Conservation (phyloP, 2,888 invertebrate genomes). For the Limulus polyphemus region DNA sequence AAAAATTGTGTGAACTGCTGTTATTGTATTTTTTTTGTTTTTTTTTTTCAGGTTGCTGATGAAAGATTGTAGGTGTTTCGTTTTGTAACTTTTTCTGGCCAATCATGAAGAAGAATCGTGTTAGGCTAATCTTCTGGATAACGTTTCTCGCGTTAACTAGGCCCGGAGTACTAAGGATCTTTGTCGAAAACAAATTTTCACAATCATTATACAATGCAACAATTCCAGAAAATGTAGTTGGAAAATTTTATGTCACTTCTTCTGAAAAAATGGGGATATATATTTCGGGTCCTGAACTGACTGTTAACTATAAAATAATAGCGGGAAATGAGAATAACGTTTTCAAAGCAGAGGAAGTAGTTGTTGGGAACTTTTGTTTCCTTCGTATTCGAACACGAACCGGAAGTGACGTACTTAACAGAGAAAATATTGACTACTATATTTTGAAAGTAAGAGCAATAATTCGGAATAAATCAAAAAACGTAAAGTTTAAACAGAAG, state of each 20-base stretch:
- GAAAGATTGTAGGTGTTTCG: too few species aligned
- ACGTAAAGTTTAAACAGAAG: slow-evolving; percentile 43
- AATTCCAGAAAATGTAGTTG: slow-evolving; percentile 82
- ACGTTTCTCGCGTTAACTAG: too few species aligned
- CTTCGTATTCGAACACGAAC: slow-evolving; percentile 76
- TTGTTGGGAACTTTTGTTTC: slow-evolving; percentile 88
- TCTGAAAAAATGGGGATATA: slow-evolving; percentile 68
- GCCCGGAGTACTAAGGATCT: too few species aligned
- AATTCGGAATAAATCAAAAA: slow-evolving; percentile 22
- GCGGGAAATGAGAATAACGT: slow-evolving; percentile 77
- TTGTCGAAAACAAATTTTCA: slow-evolving; percentile 28
- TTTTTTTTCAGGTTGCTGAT: too few species aligned
- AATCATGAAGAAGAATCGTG: too few species aligned
- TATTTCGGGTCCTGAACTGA: slow-evolving; percentile 36
- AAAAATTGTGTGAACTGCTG: too few species aligned
- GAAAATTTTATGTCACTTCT: slow-evolving; percentile 63
- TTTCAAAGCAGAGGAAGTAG: slow-evolving; percentile 77
- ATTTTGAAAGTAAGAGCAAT: slow-evolving; percentile 61
- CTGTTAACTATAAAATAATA: slow-evolving; percentile 69
- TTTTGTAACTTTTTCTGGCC: too few species aligned
- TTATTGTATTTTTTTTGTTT: too few species aligned
- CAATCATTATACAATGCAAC: slow-evolving; percentile 67
- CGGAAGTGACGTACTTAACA: slow-evolving; percentile 67
- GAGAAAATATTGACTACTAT: slow-evolving; percentile 78
- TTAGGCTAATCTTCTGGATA: too few species aligned